Percentiles rank a stretch among this genome's conserved stretches.
Conservation (phyloP, 2,888 invertebrate genomes). For the Cephus spinipes region DNA sequence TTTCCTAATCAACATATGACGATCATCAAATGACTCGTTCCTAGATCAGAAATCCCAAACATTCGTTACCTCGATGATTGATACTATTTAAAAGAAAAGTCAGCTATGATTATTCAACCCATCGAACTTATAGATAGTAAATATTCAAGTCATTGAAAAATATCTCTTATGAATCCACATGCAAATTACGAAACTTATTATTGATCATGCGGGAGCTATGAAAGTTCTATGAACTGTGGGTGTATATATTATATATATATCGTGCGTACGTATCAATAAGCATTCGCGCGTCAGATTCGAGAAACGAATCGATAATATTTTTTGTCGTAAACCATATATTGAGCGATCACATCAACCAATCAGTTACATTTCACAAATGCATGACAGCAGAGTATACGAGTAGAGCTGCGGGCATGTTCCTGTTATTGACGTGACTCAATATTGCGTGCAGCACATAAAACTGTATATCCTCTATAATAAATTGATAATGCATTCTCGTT, state of each 20-base stretch:
- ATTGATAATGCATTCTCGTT: background rate
- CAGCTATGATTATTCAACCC: too few relatives aligned
- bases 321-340: background rate
- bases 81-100: background rate
- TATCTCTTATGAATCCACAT: background rate
- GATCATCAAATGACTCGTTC: background rate
- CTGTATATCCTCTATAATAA: background rate
- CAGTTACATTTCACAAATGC: background rate
- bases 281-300: background rate
- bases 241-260: too few relatives aligned
- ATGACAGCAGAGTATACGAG: background rate
- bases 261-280: background rate
- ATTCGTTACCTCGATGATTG: background rate
- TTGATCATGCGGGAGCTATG: background rate
- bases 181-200: background rate
- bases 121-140: too few relatives aligned
- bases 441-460: background rate
- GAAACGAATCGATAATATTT: background rate
- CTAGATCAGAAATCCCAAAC: background rate
- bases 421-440: background rate
- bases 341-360: background rate
- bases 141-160: too few relatives aligned
- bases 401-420: background rate
- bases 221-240: background rate
- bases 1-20: background rate